Conservation (phyloP, 2,113 vertebrate genomes). For the Ramphastos sulfuratus region DNA sequence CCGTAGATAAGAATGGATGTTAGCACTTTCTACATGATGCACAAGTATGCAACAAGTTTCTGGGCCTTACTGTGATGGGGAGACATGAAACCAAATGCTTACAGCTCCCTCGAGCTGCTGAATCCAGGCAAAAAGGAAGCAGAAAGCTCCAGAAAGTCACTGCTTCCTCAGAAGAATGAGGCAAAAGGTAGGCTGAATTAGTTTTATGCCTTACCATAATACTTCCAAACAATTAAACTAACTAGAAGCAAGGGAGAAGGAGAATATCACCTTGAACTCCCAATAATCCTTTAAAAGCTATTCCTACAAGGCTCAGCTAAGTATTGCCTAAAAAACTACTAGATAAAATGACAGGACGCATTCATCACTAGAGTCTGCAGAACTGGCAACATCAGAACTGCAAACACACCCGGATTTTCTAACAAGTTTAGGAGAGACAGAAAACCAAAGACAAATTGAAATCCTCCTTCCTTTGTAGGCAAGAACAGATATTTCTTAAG, state of each 20-base stretch:
- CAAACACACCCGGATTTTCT: background rate
- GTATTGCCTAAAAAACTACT: background rate
- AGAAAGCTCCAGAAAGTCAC: background rate
- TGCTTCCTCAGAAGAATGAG: fast-evolving
- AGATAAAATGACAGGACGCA: background rate
- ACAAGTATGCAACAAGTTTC: background rate
- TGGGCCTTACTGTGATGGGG: background rate
- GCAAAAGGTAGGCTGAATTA: background rate
- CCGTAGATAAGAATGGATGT: background rate
- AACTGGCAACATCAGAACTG: background rate
- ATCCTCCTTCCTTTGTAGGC: background rate
- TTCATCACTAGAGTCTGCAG: background rate
- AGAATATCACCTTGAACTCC: background rate
- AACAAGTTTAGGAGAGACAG: background rate
- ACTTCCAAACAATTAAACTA: background rate
- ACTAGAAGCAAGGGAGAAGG: background rate
- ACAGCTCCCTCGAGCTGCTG: background rate
- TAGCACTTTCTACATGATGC: background rate
- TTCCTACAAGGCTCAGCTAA: background rate
- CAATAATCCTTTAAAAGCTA: background rate
- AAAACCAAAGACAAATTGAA: background rate
- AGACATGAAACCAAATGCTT: background rate
- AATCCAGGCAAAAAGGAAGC: background rate
- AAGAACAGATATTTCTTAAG: background rate
- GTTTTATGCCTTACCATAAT: background rate